Conservation (phyloP, 1,140 invertebrate genomes). For the Oppia nitens region DNA sequence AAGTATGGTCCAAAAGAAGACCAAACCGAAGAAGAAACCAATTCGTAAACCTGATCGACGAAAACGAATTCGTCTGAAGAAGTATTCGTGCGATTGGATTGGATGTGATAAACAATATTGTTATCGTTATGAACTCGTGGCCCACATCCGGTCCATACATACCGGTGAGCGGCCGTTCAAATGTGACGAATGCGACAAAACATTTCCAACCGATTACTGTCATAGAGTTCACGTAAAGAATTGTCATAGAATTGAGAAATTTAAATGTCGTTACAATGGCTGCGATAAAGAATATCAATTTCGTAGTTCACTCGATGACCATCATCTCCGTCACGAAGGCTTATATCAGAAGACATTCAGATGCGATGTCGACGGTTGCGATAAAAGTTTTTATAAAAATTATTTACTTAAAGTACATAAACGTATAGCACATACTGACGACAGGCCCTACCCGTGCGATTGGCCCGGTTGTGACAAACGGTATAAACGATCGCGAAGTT, state of each 20-base stretch:
- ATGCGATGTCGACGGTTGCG: not conserved
- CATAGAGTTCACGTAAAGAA: not conserved
- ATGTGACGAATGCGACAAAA: not conserved
- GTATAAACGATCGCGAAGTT: slow-evolving; percentile 13
- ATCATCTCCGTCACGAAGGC: not conserved
- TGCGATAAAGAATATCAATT: not conserved
- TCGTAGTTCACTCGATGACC: no score
- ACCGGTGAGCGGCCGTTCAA: not conserved
- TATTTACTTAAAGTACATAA: not conserved
- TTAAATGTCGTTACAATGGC: not conserved
- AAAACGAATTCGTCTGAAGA: no score
- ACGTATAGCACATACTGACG: slow-evolving; percentile 2
- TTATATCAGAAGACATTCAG: no score
- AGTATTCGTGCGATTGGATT: not conserved
- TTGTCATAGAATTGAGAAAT: not conserved
- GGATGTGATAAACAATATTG: not conserved
- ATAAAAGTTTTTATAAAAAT: not conserved
- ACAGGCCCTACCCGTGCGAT: slow-evolving; percentile 57
- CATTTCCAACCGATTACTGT: not conserved
- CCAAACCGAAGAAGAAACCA: not conserved
- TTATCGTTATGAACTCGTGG: not conserved
- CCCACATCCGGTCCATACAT: not conserved
- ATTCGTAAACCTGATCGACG: no score
- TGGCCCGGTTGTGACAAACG: slow-evolving; percentile 73
- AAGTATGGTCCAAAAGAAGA: not conserved